phyloP scores from a whole-genome alignment of 2,888 invertebrate species.

The Drosophila subsilvestris region DNA sequence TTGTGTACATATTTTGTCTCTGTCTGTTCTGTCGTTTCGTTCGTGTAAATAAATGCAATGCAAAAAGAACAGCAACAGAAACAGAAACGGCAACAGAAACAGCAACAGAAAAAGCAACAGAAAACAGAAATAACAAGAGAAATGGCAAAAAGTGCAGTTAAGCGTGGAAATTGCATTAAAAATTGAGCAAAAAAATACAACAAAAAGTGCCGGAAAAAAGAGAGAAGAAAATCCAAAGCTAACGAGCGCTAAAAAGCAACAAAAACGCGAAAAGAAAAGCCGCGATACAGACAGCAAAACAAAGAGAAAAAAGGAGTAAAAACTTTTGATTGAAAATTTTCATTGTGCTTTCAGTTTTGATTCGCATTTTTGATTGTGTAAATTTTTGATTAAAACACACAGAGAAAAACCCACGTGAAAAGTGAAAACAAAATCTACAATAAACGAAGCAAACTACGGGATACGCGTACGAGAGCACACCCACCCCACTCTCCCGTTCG shows the following conservation, averaged over 20 bases:
- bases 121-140: conserved; percentile 49
- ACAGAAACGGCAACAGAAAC: conserved; percentile 41
- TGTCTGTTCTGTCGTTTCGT: conserved; percentile 36
- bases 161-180: conserved; percentile 78
- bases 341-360: conserved; percentile 66
- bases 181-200: conserved; percentile 61
- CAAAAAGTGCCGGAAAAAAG: conserved; percentile 25
- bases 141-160: conserved; percentile 70
- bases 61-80: conserved; percentile 45
- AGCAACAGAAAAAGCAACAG: conserved; percentile 38
- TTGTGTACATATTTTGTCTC: conserved; percentile 63
- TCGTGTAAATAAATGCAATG: conserved; percentile 72
- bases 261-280: conserved; percentile 12
- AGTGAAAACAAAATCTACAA: conserved; percentile 14
- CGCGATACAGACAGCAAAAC: conserved; percentile 10
- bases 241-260: conserved; percentile 74
- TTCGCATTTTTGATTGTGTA: conserved; percentile 64
- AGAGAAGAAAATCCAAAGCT: conserved; percentile 51
- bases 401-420: conserved; percentile 24
- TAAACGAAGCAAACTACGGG: conserved; percentile 11
- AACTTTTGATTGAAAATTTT: conserved; percentile 78
- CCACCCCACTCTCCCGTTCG: conserved; percentile 24
- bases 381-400: conserved; percentile 70
- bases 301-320: conserved; percentile 49
- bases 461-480: neutral